These are phyloP conservation scores for Decapterus maruadsi DNA, from an alignment of 2,797 vertebrate species.

Conservation along the genomic window DNA sequence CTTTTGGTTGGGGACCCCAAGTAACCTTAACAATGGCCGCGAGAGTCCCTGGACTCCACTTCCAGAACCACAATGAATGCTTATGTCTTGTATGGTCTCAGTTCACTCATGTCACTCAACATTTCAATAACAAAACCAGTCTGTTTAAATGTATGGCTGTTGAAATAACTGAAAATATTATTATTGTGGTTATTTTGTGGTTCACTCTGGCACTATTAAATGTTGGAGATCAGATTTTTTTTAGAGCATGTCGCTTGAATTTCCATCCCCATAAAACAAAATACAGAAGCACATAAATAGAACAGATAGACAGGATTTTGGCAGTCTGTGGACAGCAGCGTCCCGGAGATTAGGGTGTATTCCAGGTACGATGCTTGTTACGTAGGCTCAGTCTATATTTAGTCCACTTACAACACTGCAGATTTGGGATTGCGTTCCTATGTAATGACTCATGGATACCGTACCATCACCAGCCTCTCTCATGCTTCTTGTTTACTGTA, in stretches of 20 bases:
- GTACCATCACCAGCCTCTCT: conserved; percentile 28
- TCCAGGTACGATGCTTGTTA: conserved; percentile 6
- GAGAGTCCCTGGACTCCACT: no score
- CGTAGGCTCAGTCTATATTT: conserved; percentile 24
- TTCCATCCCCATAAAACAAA: background rate
- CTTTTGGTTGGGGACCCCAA: no score
- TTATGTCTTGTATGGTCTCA: no score
- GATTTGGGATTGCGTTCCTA: conserved; percentile 43
- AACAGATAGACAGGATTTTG: background rate
- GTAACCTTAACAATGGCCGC: no score
- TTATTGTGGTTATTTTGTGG: no score
- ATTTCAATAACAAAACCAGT: no score
- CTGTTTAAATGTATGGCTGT: no score
- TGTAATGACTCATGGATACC: conserved; percentile 48
- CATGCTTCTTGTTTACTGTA: conserved; percentile 52
- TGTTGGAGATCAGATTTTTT: no score
- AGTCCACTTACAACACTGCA: conserved; percentile 13
- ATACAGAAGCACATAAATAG: background rate
- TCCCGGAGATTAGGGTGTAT: background rate
- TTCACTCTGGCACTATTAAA: no score
- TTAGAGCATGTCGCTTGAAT: background rate
- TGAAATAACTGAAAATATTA: no score
- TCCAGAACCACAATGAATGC: no score
- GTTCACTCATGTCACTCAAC: no score
- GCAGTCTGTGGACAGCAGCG: background rate